Conservation (phyloP, 2,888 invertebrate genomes). For the Hermaeophaga mercurialis region DNA sequence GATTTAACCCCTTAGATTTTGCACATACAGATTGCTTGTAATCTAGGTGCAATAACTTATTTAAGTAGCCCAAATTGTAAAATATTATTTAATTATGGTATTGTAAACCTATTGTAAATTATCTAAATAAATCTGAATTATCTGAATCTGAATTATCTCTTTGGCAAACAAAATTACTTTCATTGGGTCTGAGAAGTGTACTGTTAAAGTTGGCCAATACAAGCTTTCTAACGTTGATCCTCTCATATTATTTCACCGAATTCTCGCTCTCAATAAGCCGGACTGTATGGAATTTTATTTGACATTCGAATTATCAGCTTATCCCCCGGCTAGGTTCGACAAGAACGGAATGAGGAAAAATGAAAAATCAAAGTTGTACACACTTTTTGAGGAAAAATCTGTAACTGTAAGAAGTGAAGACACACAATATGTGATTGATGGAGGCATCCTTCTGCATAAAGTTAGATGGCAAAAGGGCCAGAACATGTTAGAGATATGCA, state of each 20-base stretch:
- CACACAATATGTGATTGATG: conserved; percentile 3
- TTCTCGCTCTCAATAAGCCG: conserved; percentile 5
- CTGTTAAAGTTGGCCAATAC: neutral
- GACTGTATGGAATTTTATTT: conserved; percentile 1
- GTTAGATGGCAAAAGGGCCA: conserved; percentile 2
- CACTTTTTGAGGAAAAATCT: neutral
- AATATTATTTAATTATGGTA: too few relatives aligned
- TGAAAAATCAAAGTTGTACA: neutral
- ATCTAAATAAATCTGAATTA: too few relatives aligned
- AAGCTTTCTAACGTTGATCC: neutral
- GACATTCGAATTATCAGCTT: conserved; percentile 2
- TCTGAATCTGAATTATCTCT: too few relatives aligned
- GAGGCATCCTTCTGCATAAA: neutral
- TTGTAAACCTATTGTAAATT: too few relatives aligned
- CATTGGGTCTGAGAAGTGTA: conserved; percentile 3
- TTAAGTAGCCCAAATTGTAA: too few relatives aligned
- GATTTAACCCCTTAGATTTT: too few relatives aligned
- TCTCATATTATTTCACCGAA: conserved; percentile 2
- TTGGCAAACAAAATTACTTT: neutral
- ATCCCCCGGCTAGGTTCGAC: conserved; percentile 1
- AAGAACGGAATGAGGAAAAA: conserved; percentile 3
- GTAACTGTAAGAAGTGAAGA: conserved; percentile 4
- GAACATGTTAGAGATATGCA: conserved; percentile 6
- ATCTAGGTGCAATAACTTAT: too few relatives aligned
- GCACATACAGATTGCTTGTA: too few relatives aligned